phyloP scores from a whole-genome alignment of 2,113 vertebrate genomes.

The Catharus fuscescens region DNA sequence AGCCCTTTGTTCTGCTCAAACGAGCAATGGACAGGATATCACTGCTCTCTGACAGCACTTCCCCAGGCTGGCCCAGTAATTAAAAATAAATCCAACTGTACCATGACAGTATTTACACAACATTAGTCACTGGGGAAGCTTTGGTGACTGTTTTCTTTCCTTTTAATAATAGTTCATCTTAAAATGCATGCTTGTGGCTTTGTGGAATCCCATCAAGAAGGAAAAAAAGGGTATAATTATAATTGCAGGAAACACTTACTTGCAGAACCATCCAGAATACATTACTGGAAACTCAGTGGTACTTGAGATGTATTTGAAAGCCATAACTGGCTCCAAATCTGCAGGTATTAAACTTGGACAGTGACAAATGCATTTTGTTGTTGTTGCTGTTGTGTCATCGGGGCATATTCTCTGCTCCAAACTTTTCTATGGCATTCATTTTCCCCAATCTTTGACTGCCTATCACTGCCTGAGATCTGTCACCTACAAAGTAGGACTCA shows the following conservation, averaged over 20 bases:
- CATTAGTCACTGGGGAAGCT: constrained; percentile 9
- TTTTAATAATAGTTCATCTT: neutral
- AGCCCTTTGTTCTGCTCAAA: constrained; percentile 52
- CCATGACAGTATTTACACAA: constrained; percentile 38
- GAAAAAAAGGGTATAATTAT: neutral
- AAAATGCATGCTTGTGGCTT: neutral
- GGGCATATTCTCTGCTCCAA: neutral
- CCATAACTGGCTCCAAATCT: neutral
- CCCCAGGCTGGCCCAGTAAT: constrained; percentile 52
- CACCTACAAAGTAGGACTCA: neutral
- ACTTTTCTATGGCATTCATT: neutral
- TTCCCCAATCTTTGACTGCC: neutral
- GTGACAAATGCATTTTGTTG: neutral
- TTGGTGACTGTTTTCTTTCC: neutral
- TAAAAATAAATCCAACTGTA: constrained; percentile 52
- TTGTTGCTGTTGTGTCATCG: neutral
- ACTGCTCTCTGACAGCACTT: constrained; percentile 37
- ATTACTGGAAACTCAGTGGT: neutral
- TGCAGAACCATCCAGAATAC: neutral
- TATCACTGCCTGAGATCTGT: neutral
- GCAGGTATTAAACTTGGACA: neutral
- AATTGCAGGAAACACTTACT: neutral
- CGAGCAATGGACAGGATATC: constrained; percentile 45
- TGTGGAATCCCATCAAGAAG: neutral
- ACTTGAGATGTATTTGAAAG: neutral